Base-by-base conservation (phyloP, 2,888 invertebrate genomes). In the Drosophila paramelanica region DNA sequence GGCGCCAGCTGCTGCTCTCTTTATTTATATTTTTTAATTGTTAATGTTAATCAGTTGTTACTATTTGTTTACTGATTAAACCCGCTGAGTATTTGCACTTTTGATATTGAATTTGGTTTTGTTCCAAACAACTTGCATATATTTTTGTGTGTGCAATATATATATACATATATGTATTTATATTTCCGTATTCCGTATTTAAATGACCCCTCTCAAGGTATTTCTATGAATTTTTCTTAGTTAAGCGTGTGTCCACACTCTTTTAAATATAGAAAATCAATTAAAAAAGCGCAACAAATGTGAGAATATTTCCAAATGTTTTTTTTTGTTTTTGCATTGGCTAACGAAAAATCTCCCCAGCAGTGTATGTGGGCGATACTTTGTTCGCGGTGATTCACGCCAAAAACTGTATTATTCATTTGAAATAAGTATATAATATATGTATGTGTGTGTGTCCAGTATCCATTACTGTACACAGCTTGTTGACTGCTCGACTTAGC, bases 101-200 rank as follows among this genome's bases (percentile, higher is more conserved):
- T 46, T 33, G 52, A 39, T 50, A 41, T 59, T 59, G 56, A 49
- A 52, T 52, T 57, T 67, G n/a, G 36, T 43, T 45, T 57, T 60
- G 65, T 47, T 72, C 50, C 55, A 61, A 50, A 43, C 38, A 20
- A 41, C 33, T 43, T 47, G 10, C 25, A 53, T 38, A 14, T 13
- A 14, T 31, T 41, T 33, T n/a, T 58, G 2, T 42, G 45, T 67
- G 49, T 57, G 53, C 46, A 68, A 5, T 23, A n/a, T n/a, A 38
- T 50, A 14, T 36, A 43, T 11, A 36, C 39, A 39, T 41, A 4
- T 17, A 17, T 17, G 1, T 51, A 38, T 38, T 14, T 55, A 27
- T 52, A 69, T 74, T 65, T 73, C 74, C 73, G 52, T 58, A 31
- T 68, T 64, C 56, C 49, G 43, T 31, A 55, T 71, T 59, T 38